These are phyloP conservation scores for Stegodyphus dumicola DNA, from an alignment of 1,140 invertebrate genomes.

Conservation along the genomic window DNA sequence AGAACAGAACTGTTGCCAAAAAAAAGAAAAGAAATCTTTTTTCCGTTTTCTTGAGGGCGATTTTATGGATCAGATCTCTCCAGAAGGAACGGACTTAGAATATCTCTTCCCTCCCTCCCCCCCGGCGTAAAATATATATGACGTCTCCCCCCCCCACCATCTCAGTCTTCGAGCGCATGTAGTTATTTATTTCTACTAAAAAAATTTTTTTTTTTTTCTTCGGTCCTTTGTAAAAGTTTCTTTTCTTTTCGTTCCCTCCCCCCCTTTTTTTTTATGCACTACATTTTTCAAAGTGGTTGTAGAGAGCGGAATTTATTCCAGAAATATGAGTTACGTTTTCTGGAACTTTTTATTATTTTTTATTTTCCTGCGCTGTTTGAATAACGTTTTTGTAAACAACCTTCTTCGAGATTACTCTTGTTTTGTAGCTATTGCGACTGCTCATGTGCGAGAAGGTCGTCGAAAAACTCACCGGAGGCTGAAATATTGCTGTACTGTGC, in stretches of 20 bases:
- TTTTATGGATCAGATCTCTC: background rate
- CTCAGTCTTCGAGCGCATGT: too few species aligned
- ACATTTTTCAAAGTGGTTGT: slow-evolving; percentile 1
- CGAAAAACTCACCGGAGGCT: too few species aligned
- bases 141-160: background rate
- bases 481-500: too few species aligned
- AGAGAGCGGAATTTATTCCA: background rate
- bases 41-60: background rate
- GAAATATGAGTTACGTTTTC: background rate
- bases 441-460: too few species aligned
- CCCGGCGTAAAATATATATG: background rate
- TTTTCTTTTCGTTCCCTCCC: background rate
- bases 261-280: background rate
- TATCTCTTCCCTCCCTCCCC: too few species aligned
- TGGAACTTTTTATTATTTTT: background rate
- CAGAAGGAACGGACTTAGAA: background rate
- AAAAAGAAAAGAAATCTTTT: background rate
- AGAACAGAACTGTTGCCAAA: too few species aligned
- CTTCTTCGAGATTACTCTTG: background rate
- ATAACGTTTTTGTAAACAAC: slow-evolving; percentile 3
- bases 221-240: background rate
- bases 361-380: background rate
- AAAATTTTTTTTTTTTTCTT: background rate
- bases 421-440: background rate
- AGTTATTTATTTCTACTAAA: too few species aligned